Percentiles rank a stretch among this genome's conserved stretches.
These are phyloP conservation scores for Chaetodon auriga DNA, from an alignment of 2,113 vertebrate species.

Conservation along the genomic window DNA sequence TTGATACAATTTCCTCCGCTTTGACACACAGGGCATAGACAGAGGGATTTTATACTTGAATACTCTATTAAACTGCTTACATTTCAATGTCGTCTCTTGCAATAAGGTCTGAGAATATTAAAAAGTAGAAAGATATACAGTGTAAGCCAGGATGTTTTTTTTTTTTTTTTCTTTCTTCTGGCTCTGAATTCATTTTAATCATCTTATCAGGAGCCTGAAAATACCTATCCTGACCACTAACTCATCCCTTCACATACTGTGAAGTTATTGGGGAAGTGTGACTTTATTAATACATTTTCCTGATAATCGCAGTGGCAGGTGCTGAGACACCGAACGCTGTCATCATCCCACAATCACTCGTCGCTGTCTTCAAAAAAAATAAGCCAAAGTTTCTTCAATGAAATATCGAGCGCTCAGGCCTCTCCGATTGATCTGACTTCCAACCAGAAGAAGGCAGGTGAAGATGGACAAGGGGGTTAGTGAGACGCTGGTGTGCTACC, in stretches of 20 bases:
- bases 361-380: conserved; percentile 18
- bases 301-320: conserved; percentile 14
- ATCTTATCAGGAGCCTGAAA: background rate
- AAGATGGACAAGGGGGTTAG: conserved; percentile 37
- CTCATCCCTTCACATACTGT: no score
- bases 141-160: background rate
- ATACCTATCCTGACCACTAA: background rate
- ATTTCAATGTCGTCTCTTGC: conserved; percentile 1
- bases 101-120: background rate
- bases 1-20: conserved; percentile 14
- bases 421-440: conserved; percentile 48
- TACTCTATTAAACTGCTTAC: conserved; percentile 13
- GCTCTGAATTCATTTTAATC: background rate
- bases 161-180: background rate
- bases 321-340: background rate
- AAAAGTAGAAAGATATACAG: background rate
- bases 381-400: conserved; percentile 30
- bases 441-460: conserved; percentile 44
- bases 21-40: conserved; percentile 14
- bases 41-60: conserved; percentile 20
- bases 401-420: conserved; percentile 44
- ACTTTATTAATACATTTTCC: background rate
- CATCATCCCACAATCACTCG: background rate
- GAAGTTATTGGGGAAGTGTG: background rate
- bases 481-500: conserved; percentile 57